Percentiles rank a stretch among this genome's conserved stretches.
Evolutionary conservation across 2,888 invertebrate species (phyloP).

Genomic region (Nemapogon koenigi): DNA sequence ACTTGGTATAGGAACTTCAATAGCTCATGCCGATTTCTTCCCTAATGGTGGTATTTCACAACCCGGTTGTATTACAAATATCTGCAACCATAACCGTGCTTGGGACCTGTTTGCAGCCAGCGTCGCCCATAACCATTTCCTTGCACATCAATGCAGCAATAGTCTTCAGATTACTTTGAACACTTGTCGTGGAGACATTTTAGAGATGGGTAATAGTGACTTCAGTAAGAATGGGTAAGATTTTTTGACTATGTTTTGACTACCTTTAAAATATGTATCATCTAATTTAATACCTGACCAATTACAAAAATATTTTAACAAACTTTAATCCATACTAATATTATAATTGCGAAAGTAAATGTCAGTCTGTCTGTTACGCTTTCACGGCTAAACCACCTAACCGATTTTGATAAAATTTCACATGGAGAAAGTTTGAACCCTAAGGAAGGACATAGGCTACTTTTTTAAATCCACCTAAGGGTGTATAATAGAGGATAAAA

Average conservation of each 20-base stretch:
- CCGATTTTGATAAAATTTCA: too few relatives aligned
- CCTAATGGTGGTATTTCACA: conserved; percentile 56
- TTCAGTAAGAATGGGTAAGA: conserved; percentile 31
- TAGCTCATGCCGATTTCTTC: conserved; percentile 64
- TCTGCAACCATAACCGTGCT: conserved; percentile 33
- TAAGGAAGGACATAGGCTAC: too few relatives aligned
- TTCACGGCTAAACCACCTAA: too few relatives aligned
- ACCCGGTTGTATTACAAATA: conserved; percentile 27
- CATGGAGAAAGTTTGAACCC: too few relatives aligned
- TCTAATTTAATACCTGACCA: too few relatives aligned
- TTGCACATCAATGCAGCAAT: conserved; percentile 24
- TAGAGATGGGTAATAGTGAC: conserved; percentile 32
- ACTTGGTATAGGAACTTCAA: conserved; percentile 48
- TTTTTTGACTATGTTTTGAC: too few relatives aligned
- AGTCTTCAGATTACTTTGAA: conserved; percentile 27
- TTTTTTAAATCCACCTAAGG: too few relatives aligned
- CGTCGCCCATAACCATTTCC: conserved; percentile 27
- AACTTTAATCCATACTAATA: too few relatives aligned
- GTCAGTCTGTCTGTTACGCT: background rate
- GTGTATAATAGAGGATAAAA: too few relatives aligned
- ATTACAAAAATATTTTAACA: too few relatives aligned
- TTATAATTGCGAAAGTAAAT: background rate
- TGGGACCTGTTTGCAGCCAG: conserved; percentile 31
- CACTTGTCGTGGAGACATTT: conserved; percentile 27
- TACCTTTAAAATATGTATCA: too few relatives aligned